Evolutionary conservation across 2,113 vertebrate genomes (phyloP).

Genomic region (human (Homo sapiens)): DNA sequence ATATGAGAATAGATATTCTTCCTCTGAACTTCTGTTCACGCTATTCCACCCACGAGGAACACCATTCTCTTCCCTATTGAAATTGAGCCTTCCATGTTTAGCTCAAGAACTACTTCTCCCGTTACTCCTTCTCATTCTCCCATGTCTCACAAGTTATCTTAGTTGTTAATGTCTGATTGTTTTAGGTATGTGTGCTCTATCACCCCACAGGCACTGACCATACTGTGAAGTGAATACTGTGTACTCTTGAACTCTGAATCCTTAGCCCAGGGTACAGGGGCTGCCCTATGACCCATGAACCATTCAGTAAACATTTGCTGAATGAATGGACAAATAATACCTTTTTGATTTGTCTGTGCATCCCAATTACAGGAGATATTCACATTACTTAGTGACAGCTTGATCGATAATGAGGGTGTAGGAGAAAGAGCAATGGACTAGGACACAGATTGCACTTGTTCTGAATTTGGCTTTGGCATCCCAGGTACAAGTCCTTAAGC

Average conservation of each 20-base stretch:
- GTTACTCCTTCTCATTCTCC: background rate
- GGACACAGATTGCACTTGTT: background rate
- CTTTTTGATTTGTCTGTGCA: background rate
- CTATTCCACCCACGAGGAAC: background rate
- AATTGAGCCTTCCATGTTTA: background rate
- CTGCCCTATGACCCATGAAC: background rate
- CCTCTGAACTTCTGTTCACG: background rate
- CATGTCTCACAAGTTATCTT: background rate
- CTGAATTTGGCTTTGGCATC: background rate
- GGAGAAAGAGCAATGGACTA: background rate
- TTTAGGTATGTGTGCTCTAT: background rate
- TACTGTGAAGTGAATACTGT: background rate
- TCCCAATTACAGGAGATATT: background rate
- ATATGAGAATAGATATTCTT: background rate
- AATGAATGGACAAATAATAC: background rate
- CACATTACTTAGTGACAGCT: background rate
- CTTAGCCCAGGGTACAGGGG: background rate
- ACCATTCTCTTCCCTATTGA: background rate
- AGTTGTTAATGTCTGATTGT: background rate
- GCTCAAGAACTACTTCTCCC: background rate
- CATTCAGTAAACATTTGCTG: background rate
- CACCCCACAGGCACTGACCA: background rate
- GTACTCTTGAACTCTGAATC: background rate
- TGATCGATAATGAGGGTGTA: background rate
- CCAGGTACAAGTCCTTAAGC: background rate